Conservation (phyloP, 2,797 vertebrate genomes). For the Sebastes baramenuke region DNA sequence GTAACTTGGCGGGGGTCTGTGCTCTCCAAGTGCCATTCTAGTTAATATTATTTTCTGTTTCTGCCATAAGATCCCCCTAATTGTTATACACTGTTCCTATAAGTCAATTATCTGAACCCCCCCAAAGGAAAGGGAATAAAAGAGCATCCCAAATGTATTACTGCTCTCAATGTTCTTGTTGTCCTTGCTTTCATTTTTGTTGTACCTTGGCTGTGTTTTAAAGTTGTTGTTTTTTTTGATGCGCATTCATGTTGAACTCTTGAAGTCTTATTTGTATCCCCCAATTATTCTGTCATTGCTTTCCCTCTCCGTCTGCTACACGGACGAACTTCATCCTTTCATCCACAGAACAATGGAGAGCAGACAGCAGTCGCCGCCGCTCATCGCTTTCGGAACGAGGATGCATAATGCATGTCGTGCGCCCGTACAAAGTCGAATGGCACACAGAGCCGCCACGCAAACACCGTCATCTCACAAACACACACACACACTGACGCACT, state of each 20-base stretch:
- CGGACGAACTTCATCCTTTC: conserved; percentile 20
- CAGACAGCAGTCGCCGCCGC: not conserved
- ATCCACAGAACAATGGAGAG: conserved; percentile 14
- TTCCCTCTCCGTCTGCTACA: not conserved
- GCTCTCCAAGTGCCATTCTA: too few species aligned
- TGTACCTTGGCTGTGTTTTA: not conserved
- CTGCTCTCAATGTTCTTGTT: not conserved
- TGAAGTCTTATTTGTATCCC: not conserved
- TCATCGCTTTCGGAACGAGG: not conserved
- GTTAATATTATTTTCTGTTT: too few species aligned
- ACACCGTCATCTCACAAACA: not conserved
- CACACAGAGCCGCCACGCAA: not conserved
- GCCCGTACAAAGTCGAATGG: conserved; percentile 6
- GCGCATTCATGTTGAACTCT: not conserved
- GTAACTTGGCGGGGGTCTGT: too few species aligned
- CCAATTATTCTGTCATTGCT: not conserved
- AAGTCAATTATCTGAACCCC: too few species aligned
- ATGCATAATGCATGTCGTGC: conserved; percentile 19
- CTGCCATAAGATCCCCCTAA: too few species aligned
- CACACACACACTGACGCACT: not conserved
- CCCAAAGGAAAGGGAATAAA: not conserved
- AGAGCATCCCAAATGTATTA: not conserved
- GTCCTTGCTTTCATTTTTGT: not conserved
- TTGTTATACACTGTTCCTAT: too few species aligned
- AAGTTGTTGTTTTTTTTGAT: not conserved